Evolutionary conservation across 2,888 invertebrate genomes (phyloP), one percentile per base, ranked within the genome.

Genomic region (Dolichomitus sp.): DNA sequence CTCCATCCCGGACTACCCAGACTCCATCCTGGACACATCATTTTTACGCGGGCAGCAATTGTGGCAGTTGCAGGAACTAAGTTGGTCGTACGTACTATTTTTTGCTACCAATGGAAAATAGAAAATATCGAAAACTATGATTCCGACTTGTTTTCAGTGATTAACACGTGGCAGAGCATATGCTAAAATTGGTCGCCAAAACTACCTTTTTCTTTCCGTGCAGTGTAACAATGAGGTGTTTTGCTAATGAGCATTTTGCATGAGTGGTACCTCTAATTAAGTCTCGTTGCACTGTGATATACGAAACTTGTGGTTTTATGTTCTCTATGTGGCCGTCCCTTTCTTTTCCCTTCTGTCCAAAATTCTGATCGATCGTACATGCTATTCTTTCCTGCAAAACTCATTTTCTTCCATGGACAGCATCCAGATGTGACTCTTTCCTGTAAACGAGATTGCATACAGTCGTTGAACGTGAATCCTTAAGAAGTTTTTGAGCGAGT

Each of bases 301-400:
- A 42, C 40, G 40, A 23, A 42, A 14, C 45, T 0, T n/a, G 2
- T 30, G n/a, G 54, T 6, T 27, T n/a, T 27, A 6, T 57, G 27
- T 12, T 30, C 27, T 0, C 30, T 27, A 12, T 30, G 23, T 23
- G 23, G 23, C 27, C 23, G 7, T 37, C 17, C 17, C 37, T 30
- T 17, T 57, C 48, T 19, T 30, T 75, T 2, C 57, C 37, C 11
- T 40, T 42, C 50, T 23, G 23, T 42, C 9, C 12, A 23, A 30
- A 37, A 37, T 19, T 68, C 59, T 68, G 45, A 68, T 72, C 59
- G 61, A 59, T 59, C 57, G 52, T 45, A 57, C 66, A 14, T 9
- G 37, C 23, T 11, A 72, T 33, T 61, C 33, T 37, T 17, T 19
- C 17, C 4, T n/a, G 27, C 6, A 4, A 19, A 37, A 3, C 19